Conservation (phyloP, 2,888 invertebrate species). For the Mayetiola destructor region DNA sequence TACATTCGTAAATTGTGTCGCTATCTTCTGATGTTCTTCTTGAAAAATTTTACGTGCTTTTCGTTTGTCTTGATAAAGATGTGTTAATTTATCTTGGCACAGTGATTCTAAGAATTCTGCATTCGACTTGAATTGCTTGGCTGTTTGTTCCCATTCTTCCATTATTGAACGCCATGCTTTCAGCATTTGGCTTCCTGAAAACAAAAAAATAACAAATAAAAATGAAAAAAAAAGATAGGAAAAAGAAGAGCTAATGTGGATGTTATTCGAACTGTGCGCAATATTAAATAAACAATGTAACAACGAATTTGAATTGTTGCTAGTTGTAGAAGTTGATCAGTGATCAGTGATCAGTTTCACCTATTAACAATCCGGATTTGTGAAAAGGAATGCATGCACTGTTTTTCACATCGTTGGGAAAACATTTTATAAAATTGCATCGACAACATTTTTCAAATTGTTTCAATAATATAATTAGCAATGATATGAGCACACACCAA, state of each 20-base stretch:
- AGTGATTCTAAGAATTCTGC: constrained; percentile 72
- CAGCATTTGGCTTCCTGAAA: constrained; percentile 47
- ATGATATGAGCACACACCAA: too few relatives aligned
- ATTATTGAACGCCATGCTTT: constrained; percentile 72
- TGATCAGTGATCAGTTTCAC: too few relatives aligned
- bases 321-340: too few relatives aligned
- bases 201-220: not conserved
- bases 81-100: constrained; percentile 65
- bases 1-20: constrained; percentile 66
- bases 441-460: too few relatives aligned
- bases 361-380: too few relatives aligned
- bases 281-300: too few relatives aligned
- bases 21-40: constrained; percentile 76
- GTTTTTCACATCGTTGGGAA: too few relatives aligned
- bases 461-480: too few relatives aligned
- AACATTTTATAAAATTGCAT: too few relatives aligned
- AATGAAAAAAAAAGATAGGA: too few relatives aligned
- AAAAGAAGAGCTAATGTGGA: not conserved
- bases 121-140: constrained; percentile 66
- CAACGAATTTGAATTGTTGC: too few relatives aligned
- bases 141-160: constrained; percentile 77
- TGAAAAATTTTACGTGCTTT: constrained; percentile 74
- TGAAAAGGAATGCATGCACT: too few relatives aligned
- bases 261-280: not conserved
- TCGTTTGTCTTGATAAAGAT: constrained; percentile 74